Conservation (phyloP, 2,113 vertebrate species). For the Maccullochella peelii region DNA sequence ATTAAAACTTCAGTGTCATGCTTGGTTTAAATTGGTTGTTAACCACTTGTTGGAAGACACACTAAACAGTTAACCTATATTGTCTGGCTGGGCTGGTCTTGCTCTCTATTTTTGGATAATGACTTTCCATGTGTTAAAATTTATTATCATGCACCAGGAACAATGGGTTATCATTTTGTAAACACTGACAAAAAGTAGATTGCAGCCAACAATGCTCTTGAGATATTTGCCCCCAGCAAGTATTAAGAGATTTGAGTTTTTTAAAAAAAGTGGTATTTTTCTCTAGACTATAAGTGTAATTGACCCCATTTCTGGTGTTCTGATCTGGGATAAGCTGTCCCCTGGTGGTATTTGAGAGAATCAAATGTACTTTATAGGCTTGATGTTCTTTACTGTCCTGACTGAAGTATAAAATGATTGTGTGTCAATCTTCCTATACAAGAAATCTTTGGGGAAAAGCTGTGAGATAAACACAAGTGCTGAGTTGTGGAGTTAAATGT, state of each 20-base stretch:
- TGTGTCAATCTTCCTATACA: background rate
- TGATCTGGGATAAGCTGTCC: slow-evolving; percentile 10
- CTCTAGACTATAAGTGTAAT: background rate
- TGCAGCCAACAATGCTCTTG: background rate
- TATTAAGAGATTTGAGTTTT: background rate
- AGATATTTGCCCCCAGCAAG: background rate
- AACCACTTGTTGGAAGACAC: slow-evolving; percentile 10
- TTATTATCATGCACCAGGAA: slow-evolving; percentile 1
- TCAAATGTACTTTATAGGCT: background rate
- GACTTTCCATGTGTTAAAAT: slow-evolving; percentile 19
- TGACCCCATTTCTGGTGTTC: background rate
- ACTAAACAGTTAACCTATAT: slow-evolving; percentile 4
- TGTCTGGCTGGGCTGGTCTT: background rate
- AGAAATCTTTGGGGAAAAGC: background rate
- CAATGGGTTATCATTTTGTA: background rate
- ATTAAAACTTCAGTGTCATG: background rate
- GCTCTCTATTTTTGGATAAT: slow-evolving; percentile 26
- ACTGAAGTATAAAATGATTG: background rate
- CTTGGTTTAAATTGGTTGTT: background rate
- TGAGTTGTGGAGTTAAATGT: background rate
- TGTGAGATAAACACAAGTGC: background rate
- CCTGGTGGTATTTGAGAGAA: slow-evolving; percentile 11
- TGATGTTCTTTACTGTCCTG: background rate
- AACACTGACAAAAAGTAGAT: background rate
- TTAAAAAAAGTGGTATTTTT: background rate